Base-by-base conservation (phyloP, 1,140 invertebrate genomes). In the Radopholus similis region DNA sequence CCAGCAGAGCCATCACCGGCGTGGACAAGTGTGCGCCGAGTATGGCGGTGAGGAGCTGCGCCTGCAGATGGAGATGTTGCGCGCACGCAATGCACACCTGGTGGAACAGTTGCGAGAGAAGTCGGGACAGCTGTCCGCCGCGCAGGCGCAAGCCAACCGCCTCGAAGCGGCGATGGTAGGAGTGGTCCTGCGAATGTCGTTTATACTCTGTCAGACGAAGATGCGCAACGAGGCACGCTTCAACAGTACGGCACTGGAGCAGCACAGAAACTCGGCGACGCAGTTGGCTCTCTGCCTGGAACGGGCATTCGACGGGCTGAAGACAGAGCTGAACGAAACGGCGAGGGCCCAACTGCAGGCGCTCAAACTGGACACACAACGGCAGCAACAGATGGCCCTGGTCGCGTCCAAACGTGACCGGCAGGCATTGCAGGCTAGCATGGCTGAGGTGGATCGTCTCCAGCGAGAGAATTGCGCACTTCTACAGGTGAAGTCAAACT, bases 401-500 rank as follows among this genome's bases (percentile, higher is more conserved):
- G 30, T 26, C 47, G 47, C 47, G 9, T 21, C 47, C 9, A 21
- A 28, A 6, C 30, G 47, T 28, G 47, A 51, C 47, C 21, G 47
- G 8, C 47, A 51, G 47, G 23, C 47, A 28, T 28, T 68, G 65
- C 37, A 47, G 37, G 37, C 26, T 11, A 58, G 42, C 37, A 18
- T 34, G 34, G 37, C 42, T 15, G 56, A 58, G 26, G 13, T 55
- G 18, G 18, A 64, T 40, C 38, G 57, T 55, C 35, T 73, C 18
- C 71, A 73, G 44, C 44, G 64, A 47, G 73, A 73, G 60, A 73
- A 76, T 15, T 73, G 73, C 42, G 60, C 69, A 11, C 47, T 73
- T 35, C 23, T 73, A n/a, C 73, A 73, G 30, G 26, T 42, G 13
- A 37, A 57, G 6, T 9, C 40, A 13, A 42, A 15, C n/a, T 42